Percentiles rank a stretch among this genome's conserved stretches.
These are phyloP conservation scores for Halocynthia aurantium DNA, from an alignment of 23 tunicate species.

Conservation along the genomic window DNA sequence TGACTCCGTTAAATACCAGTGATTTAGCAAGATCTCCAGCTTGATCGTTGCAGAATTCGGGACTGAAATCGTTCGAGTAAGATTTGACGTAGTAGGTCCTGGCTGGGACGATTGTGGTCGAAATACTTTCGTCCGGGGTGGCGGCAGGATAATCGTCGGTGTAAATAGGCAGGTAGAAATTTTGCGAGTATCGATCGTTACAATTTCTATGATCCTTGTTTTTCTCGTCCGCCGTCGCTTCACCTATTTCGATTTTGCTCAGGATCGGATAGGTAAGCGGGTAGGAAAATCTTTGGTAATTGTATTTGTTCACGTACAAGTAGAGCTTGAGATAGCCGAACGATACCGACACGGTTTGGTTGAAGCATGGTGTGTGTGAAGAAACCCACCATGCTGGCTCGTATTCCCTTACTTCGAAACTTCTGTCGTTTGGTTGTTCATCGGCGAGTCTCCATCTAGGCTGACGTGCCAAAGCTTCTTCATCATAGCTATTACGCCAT, in stretches of 20 bases:
- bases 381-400: slow-evolving; percentile 11
- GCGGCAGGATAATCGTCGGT: background rate
- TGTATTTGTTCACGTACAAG: slow-evolving; percentile 4
- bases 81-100: background rate
- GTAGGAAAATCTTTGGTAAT: background rate
- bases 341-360: background rate
- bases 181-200: background rate
- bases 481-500: background rate
- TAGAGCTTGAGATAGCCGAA: slow-evolving; percentile 12
- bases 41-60: background rate
- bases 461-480: background rate
- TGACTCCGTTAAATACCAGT: background rate
- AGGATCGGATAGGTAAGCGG: background rate
- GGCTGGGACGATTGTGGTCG: background rate
- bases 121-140: background rate
- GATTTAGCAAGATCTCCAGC: background rate
- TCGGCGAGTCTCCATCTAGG: slow-evolving; percentile 3
- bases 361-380: background rate
- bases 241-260: background rate
- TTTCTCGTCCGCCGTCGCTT: background rate
- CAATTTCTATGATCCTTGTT: background rate
- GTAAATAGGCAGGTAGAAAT: background rate
- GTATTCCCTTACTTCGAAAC: background rate
- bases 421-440: background rate
- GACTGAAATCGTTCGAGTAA: background rate